Percentiles rank a stretch among this genome's conserved stretches.
phyloP scores from a whole-genome alignment of 2,113 vertebrate species.

The Cryptomyrus ogoouensis region DNA sequence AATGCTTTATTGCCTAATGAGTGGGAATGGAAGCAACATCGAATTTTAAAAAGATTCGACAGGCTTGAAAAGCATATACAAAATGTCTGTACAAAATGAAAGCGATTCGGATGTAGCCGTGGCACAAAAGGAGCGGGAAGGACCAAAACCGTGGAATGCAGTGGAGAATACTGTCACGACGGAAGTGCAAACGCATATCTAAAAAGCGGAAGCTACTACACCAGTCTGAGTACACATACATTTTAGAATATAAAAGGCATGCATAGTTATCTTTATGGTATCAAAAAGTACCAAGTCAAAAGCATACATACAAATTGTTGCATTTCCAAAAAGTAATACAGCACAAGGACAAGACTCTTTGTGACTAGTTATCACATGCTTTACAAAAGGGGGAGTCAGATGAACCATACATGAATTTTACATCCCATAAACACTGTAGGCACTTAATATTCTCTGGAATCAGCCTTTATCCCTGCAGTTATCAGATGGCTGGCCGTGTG shows the following conservation, averaged over 20 bases:
- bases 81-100: slow-evolving; percentile 75
- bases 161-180: slow-evolving; percentile 79
- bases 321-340: slow-evolving; percentile 47
- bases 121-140: slow-evolving; percentile 48
- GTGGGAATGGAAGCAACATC: slow-evolving; percentile 64
- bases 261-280: slow-evolving; percentile 75
- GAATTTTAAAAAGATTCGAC: slow-evolving; percentile 53
- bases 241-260: slow-evolving; percentile 75
- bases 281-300: slow-evolving; percentile 61
- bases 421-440: slow-evolving; percentile 15
- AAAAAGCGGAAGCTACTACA: slow-evolving; percentile 72
- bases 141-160: slow-evolving; percentile 45
- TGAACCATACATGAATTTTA: slow-evolving; percentile 14
- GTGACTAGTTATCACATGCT: slow-evolving; percentile 25
- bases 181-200: slow-evolving; percentile 63
- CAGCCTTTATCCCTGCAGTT: background rate
- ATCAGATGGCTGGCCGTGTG: background rate
- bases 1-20: slow-evolving; percentile 80
- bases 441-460: slow-evolving; percentile 6
- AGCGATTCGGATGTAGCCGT: slow-evolving; percentile 53
- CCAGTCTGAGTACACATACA: slow-evolving; percentile 67
- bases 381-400: slow-evolving; percentile 16
- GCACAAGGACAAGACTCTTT: background rate
- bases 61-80: slow-evolving; percentile 66
- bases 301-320: slow-evolving; percentile 39